These are phyloP conservation scores for Acinonyx jubatus DNA, from an alignment of 2,113 vertebrate genomes.

Conservation along the genomic window DNA sequence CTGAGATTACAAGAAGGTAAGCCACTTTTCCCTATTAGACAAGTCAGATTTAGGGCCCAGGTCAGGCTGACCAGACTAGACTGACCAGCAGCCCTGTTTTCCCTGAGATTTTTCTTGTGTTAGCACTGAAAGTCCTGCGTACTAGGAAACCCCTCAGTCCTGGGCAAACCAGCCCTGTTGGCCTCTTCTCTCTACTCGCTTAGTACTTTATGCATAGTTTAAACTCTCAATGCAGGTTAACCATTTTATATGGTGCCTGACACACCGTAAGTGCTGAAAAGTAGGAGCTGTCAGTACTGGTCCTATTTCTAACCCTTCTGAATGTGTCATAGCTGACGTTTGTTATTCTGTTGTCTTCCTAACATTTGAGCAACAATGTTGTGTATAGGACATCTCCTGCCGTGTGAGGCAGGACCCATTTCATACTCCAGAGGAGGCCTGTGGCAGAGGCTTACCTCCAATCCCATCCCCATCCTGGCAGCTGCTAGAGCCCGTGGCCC, in stretches of 20 bases:
- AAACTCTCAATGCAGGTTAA: not conserved
- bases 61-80: not conserved
- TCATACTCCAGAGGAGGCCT: not conserved
- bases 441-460: not conserved
- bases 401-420: not conserved
- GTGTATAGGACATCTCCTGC: not conserved
- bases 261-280: not conserved
- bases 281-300: not conserved
- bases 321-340: not conserved
- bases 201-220: not conserved
- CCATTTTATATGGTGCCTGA: not conserved
- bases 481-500: not conserved
- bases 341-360: not conserved
- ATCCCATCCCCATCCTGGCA: not conserved
- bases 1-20: not conserved
- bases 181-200: not conserved
- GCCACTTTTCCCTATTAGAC: not conserved
- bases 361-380: not conserved
- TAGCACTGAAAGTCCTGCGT: not conserved
- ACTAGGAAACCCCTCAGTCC: not conserved
- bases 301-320: not conserved
- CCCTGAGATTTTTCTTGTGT: not conserved
- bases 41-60: not conserved
- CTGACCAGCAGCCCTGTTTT: not conserved
- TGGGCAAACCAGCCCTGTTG: not conserved